Base-by-base conservation (phyloP, 2,888 invertebrate genomes). In the Campoplex capitator region DNA sequence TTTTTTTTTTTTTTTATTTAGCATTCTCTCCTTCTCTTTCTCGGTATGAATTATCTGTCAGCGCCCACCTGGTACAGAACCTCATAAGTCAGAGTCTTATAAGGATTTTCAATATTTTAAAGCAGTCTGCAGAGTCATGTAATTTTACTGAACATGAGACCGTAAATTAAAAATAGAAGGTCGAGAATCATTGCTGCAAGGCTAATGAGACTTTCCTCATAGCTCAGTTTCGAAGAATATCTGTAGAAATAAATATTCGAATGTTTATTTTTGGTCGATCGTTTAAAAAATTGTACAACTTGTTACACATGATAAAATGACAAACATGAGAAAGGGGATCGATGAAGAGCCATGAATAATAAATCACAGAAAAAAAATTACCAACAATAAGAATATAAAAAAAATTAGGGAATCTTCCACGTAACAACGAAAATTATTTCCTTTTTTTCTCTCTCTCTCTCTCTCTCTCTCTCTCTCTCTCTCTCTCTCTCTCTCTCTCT, bases 21-120 rank as follows among this genome's bases (percentile, higher is more conserved):
- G 16, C 58, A 77, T 32, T 16, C 75, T 70, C 77, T 70, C 35
- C 38, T 51, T 51, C 28, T 13, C n/a, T 32, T 35, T 70, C n/a
- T 68, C 71, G 58, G 35, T 35, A n/a, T 35, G 68, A n/a, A 18
- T 68, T 71, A 71, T 65, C 56, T 35, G 18, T 79, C 65, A 28
- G 68, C 73, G n/a, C 32, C 73, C 79, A 76, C 62, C 68, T 54
- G 74, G 62, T 75, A 54, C 45, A 51, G 45, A 51, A 71, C 28
- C 76, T 76, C 76, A 67, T 71, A 56, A 76, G 23, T 75, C 28
- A 45, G 28, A 68, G 32, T 48, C 68, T 84, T 58, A 74, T 75
- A 38, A 75, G n/a, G 56, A 76, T 75, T 58, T 51, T 70, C 58
- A 70, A 80, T 58, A 80, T 51, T 80, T 75, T 42, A 2, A 48